A percentile compares a stretch with the other conserved stretches of the same genome.
These are phyloP conservation scores for Eira barbara DNA, from an alignment of 2,113 vertebrate species.

Conservation along the genomic window DNA sequence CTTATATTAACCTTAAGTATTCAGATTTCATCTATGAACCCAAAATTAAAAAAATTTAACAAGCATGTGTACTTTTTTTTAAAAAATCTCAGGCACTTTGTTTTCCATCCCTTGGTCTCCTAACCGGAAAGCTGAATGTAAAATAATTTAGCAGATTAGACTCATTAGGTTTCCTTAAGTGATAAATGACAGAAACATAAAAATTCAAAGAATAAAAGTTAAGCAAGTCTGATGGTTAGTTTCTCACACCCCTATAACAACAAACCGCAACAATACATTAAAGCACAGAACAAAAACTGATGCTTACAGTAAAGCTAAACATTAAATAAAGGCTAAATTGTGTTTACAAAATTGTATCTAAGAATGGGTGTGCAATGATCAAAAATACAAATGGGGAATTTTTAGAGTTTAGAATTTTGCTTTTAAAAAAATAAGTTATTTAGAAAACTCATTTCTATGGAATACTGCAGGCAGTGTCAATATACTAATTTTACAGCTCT, in stretches of 20 bases:
- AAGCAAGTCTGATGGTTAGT: not conserved
- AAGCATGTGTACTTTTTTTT: not conserved
- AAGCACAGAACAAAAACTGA: slow-evolving; percentile 7
- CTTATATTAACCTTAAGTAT: not conserved
- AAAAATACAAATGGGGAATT: slow-evolving; percentile 1
- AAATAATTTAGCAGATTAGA: not conserved
- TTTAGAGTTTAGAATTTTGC: not conserved
- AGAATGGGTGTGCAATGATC: not conserved
- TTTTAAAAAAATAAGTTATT: slow-evolving; percentile 24
- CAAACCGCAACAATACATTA: not conserved
- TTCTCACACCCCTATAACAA: not conserved
- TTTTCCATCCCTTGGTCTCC: not conserved
- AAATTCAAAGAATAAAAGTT: slow-evolving; percentile 22
- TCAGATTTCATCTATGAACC: not conserved
- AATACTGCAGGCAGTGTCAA: not conserved
- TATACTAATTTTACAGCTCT: not conserved
- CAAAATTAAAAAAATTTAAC: slow-evolving; percentile 11
- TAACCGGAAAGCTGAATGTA: slow-evolving; percentile 27
- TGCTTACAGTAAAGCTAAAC: not conserved
- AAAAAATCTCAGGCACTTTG: slow-evolving; percentile 5
- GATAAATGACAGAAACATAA: slow-evolving; percentile 15
- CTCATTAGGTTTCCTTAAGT: not conserved
- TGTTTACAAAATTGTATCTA: not conserved
- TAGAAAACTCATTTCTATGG: not conserved
- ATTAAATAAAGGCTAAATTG: slow-evolving; percentile 13